Conservation (phyloP, 2,113 vertebrate genomes). For the Lagopus leucura region DNA sequence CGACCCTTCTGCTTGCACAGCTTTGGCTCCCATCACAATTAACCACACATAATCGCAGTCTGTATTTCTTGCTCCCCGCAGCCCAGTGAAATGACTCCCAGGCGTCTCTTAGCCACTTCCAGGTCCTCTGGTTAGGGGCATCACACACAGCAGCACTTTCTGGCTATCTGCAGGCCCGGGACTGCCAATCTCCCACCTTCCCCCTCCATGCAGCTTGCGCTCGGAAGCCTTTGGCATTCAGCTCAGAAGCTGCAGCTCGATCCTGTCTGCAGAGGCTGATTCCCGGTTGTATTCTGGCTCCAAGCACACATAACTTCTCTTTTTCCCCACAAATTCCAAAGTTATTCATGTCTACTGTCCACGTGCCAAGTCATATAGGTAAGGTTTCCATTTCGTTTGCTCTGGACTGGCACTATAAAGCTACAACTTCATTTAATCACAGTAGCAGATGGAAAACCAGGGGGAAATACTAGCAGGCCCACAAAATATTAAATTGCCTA, state of each 20-base stretch:
- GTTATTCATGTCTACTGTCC: conserved; percentile 35
- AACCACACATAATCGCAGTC: not conserved
- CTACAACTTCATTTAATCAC: conserved; percentile 37
- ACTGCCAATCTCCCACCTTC: not conserved
- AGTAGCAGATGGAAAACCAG: conserved; percentile 65
- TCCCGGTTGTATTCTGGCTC: not conserved
- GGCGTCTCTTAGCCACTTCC: not conserved
- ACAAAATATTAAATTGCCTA: conserved; percentile 25
- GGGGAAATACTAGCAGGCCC: not conserved
- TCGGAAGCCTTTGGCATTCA: not conserved
- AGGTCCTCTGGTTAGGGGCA: fast-evolving
- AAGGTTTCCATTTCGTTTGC: conserved; percentile 40
- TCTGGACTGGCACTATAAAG: not conserved
- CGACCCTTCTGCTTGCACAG: not conserved
- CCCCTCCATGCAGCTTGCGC: not conserved
- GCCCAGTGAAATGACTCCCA: not conserved
- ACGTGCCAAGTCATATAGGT: not conserved
- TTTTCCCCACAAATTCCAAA: not conserved
- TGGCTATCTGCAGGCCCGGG: not conserved
- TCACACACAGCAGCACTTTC: not conserved
- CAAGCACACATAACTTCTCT: not conserved
- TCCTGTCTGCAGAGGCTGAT: not conserved
- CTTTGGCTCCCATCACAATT: not conserved
- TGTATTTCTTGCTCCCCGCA: not conserved
- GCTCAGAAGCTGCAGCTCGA: not conserved